Evolutionary conservation across 2,113 vertebrate species (phyloP).

Genomic region (Apus apus): DNA sequence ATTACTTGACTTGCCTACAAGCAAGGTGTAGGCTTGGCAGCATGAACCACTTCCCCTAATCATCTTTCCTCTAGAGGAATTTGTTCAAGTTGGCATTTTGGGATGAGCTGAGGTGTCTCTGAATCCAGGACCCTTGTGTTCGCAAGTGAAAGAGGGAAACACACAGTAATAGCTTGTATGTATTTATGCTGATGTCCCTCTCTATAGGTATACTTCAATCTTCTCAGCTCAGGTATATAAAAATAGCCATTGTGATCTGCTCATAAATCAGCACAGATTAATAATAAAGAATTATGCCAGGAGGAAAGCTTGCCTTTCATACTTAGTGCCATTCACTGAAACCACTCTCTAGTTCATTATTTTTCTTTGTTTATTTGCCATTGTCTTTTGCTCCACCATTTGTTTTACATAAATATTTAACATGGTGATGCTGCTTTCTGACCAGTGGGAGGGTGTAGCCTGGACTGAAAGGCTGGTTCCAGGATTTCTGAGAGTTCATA

Average conservation of each 20-base stretch:
- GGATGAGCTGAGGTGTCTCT: neutral
- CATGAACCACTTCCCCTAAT: neutral
- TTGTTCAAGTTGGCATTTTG: neutral
- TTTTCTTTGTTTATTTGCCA: constrained; percentile 56
- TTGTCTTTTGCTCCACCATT: constrained; percentile 40
- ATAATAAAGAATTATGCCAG: constrained; percentile 40
- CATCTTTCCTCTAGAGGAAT: neutral
- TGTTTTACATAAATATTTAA: constrained; percentile 17
- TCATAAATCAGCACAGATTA: constrained; percentile 56
- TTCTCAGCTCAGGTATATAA: constrained; percentile 30
- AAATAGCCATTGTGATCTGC: constrained; percentile 35
- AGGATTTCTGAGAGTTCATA: neutral
- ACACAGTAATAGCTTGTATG: neutral
- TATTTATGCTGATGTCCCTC: neutral
- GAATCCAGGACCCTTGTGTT: neutral
- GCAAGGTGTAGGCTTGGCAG: neutral
- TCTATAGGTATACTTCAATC: neutral
- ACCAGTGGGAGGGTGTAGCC: neutral
- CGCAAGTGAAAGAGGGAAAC: neutral
- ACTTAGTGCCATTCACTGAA: constrained; percentile 25
- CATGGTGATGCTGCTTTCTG: neutral
- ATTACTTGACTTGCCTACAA: neutral
- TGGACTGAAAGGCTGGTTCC: constrained; percentile 12
- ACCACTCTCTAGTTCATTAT: constrained; percentile 4
- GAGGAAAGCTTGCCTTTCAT: constrained; percentile 22